Conservation (phyloP, 2,113 vertebrate species). For the Antigone vipio region DNA sequence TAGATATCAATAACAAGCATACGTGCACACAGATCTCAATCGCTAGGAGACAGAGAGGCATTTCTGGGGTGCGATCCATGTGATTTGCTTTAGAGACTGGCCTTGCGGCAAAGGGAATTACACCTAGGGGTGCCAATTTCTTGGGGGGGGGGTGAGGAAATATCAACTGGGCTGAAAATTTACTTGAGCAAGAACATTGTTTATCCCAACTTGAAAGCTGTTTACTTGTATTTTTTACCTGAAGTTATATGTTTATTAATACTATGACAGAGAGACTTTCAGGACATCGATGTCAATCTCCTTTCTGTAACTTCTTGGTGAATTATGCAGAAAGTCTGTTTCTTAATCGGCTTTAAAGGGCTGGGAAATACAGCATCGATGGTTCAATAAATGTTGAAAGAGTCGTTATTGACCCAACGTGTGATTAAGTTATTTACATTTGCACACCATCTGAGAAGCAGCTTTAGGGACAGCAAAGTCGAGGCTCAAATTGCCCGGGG, state of each 20-base stretch:
- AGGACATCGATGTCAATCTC: neutral
- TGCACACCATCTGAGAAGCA: neutral
- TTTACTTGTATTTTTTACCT: neutral
- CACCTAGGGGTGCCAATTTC: neutral
- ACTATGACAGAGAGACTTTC: neutral
- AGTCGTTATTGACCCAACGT: neutral
- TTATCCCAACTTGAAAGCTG: neutral
- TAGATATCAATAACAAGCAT: neutral
- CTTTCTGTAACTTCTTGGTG: neutral
- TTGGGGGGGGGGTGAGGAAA: neutral
- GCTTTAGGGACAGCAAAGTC: neutral
- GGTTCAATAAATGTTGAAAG: neutral
- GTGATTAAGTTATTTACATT: neutral
- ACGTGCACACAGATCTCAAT: neutral
- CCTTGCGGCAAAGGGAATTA: neutral
- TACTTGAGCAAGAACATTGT: neutral
- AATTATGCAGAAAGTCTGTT: neutral
- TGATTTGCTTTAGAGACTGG: neutral
- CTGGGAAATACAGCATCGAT: neutral
- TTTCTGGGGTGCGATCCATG: neutral
- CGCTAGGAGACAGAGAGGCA: neutral
- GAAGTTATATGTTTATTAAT: neutral
- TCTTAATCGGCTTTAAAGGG: neutral
- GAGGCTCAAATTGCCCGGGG: neutral
- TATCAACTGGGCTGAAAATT: neutral